phyloP scores from a whole-genome alignment of 2,797 vertebrate species.

The Hephaestus fuliginosus region DNA sequence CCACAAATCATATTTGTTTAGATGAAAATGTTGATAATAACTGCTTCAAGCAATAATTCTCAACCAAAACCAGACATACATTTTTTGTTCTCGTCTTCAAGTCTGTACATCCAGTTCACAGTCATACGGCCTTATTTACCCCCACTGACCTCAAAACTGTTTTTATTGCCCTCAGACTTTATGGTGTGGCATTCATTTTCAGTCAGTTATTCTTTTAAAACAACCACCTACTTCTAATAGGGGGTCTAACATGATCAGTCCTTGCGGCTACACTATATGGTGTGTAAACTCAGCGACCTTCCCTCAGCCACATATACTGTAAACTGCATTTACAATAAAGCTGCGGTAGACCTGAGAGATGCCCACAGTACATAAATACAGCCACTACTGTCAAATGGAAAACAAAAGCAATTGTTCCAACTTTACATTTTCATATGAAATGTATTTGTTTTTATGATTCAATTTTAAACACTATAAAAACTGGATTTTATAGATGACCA shows the following conservation, averaged over 20 bases:
- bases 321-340: constrained; percentile 19
- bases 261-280: neutral
- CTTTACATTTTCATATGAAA: neutral
- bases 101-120: neutral
- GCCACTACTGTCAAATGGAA: neutral
- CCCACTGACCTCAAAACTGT: neutral
- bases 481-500: neutral
- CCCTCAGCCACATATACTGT: constrained; percentile 1
- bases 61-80: neutral
- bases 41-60: neutral
- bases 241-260: neutral
- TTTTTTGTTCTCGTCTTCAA: neutral
- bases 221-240: neutral
- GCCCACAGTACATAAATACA: neutral
- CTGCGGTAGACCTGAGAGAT: neutral
- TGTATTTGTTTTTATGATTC: constrained; percentile 1
- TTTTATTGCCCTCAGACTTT: constrained; percentile 1
- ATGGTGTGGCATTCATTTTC: neutral
- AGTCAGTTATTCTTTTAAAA: neutral
- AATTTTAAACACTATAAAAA: neutral
- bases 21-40: neutral
- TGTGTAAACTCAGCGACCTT: neutral
- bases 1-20: neutral
- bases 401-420: neutral
- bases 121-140: neutral